Evolutionary conservation across 2,888 invertebrate species (phyloP), one percentile per base, ranked within the genome.

Genomic region (Dasypogon diadema): DNA sequence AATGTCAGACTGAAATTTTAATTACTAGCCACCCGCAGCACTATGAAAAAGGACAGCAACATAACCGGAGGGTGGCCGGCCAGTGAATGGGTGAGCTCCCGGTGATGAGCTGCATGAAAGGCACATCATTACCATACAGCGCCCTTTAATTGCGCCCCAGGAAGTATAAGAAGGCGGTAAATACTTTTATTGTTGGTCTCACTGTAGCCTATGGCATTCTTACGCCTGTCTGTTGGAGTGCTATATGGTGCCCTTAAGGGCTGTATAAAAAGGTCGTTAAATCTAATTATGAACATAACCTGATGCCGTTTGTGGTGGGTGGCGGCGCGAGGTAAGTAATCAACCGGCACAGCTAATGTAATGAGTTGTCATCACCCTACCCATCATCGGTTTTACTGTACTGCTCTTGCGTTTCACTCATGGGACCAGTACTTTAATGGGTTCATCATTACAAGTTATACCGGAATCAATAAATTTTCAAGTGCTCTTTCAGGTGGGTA

Each of bases 51-150:
- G 42, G n/a, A 1, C 12, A n/a, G n/a, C 42, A 42, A 3, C 4
- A 8, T 30, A 5, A 8, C 30, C 4, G 30, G 30, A 42, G 4
- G 30, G 30, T 30, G 3, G 30, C 30, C 4, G 30, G 30, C 3
- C 8, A 30, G 30, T 30, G 30, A n/a, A 5, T 42, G 30, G 30
- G 16, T 18, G 22, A n/a, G n/a, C n/a, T n/a, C n/a, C n/a, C 12
- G 3, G 37, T 60, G 60, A 37, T 34, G 60, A 60, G 60, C 26
- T 60, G 37, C 12, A 18, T 34, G 30, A 30, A 16, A 18, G 16
- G 34, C 14, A 34, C 60, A 60, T 60, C 60, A 60, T 60, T 60
- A 60, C 60, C 60, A 60, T 60, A 60, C 60, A 60, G 60, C 60
- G 60, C 37, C 60, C 60, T 60, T 60, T 60, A 60, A 60, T 60